Conservation (phyloP, 2,113 vertebrate genomes). For the Triplophysa rosa region DNA sequence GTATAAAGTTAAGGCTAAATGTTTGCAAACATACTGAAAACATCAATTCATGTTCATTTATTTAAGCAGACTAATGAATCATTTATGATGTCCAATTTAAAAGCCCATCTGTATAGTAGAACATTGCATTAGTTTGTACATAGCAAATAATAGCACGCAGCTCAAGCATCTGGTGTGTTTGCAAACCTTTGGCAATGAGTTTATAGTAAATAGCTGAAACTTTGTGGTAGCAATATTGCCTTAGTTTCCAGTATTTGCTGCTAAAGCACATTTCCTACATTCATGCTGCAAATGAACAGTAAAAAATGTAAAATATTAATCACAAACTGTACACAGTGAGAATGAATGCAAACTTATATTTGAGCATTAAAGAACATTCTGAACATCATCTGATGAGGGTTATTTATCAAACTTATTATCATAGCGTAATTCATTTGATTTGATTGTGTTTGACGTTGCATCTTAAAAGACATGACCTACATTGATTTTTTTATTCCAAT, state of each 20-base stretch:
- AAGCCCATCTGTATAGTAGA: neutral
- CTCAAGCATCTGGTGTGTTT: neutral
- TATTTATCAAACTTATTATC: neutral
- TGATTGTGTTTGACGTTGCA: too few species aligned
- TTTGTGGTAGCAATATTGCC: slow-evolving; percentile 14
- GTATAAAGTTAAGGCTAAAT: slow-evolving; percentile 7
- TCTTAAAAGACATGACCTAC: too few species aligned
- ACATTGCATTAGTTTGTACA: neutral
- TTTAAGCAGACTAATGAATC: neutral
- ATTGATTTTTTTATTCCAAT: too few species aligned
- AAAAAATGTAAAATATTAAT: neutral
- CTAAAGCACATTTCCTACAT: neutral
- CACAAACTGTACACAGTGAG: slow-evolving; percentile 8
- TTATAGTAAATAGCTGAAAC: neutral
- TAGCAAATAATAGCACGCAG: neutral
- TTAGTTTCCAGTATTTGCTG: neutral
- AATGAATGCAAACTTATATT: neutral
- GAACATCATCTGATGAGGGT: neutral
- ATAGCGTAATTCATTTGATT: too few species aligned
- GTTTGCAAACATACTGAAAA: slow-evolving; percentile 26
- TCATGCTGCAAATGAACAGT: slow-evolving; percentile 4
- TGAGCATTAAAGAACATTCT: slow-evolving; percentile 14
- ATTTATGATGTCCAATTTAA: neutral
- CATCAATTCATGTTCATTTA: neutral
- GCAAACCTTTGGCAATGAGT: slow-evolving; percentile 13